These are phyloP conservation scores for Ganaspis brasiliensis DNA, from an alignment of 2,888 invertebrate genomes.

Conservation along the genomic window DNA sequence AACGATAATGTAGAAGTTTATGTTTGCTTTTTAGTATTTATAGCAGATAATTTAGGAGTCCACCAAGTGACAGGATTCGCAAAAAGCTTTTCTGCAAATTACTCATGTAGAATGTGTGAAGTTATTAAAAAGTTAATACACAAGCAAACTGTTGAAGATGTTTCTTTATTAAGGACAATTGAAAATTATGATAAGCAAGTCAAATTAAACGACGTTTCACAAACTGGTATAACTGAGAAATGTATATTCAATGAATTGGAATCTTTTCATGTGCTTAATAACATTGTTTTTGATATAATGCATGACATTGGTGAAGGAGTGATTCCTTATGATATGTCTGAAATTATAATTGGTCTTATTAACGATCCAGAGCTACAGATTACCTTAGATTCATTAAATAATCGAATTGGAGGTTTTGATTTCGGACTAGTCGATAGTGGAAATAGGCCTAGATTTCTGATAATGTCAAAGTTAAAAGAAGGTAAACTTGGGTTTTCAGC, in stretches of 20 bases:
- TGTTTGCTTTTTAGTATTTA: conserved; percentile 45
- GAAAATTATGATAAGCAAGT: conserved; percentile 44
- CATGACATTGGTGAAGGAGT: conserved; percentile 53
- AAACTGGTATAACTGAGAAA: conserved; percentile 45
- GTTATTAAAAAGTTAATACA: conserved; percentile 45
- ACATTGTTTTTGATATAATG: conserved; percentile 50
- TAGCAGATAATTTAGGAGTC: conserved; percentile 56
- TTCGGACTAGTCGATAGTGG: conserved; percentile 44
- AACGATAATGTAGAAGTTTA: conserved; percentile 43
- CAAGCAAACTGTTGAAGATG: conserved; percentile 31
- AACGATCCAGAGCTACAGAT: conserved; percentile 39
- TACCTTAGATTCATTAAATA: conserved; percentile 46
- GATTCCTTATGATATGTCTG: conserved; percentile 44
- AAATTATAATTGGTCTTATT: conserved; percentile 45
- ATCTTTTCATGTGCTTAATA: conserved; percentile 50
- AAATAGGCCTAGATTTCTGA: conserved; percentile 45
- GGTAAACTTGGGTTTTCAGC: conserved; percentile 45
- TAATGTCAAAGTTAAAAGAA: conserved; percentile 42
- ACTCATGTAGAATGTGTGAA: conserved; percentile 51
- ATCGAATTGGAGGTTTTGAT: conserved; percentile 50
- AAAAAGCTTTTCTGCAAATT: conserved; percentile 49
- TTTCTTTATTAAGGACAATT: conserved; percentile 29
- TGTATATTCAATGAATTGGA: conserved; percentile 50
- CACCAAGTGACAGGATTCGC: conserved; percentile 55
- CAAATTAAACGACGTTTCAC: conserved; percentile 37